These are phyloP conservation scores for Hesperophylax magnus DNA, from an alignment of 1,140 invertebrate genomes.

Conservation along the genomic window DNA sequence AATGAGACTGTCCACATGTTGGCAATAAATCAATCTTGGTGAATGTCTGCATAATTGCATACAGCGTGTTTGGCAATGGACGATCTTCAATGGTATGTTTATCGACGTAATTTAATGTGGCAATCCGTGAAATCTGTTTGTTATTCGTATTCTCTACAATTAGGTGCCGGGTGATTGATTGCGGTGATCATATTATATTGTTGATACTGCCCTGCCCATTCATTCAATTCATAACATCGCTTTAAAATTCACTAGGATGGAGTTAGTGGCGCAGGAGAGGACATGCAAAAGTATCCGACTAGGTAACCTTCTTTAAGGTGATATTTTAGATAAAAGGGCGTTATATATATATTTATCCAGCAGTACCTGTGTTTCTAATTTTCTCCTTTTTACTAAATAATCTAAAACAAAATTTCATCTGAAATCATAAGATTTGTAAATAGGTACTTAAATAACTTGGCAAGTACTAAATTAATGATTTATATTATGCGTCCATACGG, in stretches of 20 bases:
- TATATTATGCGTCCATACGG: too few relatives aligned
- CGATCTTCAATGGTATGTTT: neutral
- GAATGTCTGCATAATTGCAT: constrained; percentile 37
- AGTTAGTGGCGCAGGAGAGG: too few relatives aligned
- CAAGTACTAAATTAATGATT: too few relatives aligned
- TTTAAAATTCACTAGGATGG: neutral
- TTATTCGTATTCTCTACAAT: constrained; percentile 22
- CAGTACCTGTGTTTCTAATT: too few relatives aligned
- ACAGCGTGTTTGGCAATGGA: constrained; percentile 7
- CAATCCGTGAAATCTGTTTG: neutral
- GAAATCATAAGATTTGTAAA: too few relatives aligned
- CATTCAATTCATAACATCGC: neutral
- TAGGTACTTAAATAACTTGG: too few relatives aligned
- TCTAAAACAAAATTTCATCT: too few relatives aligned
- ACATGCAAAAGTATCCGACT: too few relatives aligned
- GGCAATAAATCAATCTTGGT: constrained; percentile 33
- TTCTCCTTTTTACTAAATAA: too few relatives aligned
- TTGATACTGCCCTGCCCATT: neutral
- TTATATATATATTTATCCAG: too few relatives aligned
- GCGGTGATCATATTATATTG: neutral
- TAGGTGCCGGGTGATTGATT: constrained; percentile 2
- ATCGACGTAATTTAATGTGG: constrained; percentile 9
- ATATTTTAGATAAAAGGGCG: too few relatives aligned
- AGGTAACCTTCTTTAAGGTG: too few relatives aligned
- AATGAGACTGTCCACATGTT: constrained; percentile 24